Percentiles rank a stretch among this genome's conserved stretches.
These are phyloP conservation scores for Ennomos fuscantarius DNA, from an alignment of 2,888 invertebrate species.

Conservation along the genomic window DNA sequence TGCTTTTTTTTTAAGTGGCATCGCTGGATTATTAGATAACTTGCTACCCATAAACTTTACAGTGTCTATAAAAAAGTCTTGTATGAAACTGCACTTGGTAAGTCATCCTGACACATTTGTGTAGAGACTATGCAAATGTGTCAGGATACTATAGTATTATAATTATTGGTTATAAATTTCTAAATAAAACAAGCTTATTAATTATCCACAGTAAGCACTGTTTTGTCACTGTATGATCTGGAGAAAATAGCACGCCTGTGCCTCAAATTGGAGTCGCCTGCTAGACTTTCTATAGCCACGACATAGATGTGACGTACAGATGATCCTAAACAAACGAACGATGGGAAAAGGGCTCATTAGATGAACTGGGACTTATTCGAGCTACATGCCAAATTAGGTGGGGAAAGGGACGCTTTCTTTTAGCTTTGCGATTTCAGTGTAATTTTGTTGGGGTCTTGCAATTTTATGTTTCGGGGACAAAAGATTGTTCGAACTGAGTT, in stretches of 20 bases:
- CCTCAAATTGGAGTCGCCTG: slow-evolving; percentile 9
- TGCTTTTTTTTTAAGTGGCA: too few relatives aligned
- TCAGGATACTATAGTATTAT: too few relatives aligned
- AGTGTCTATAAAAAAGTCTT: too few relatives aligned
- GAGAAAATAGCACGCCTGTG: slow-evolving; percentile 1
- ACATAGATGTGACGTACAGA: slow-evolving; percentile 31
- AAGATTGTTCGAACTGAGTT: too few relatives aligned
- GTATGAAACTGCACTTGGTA: too few relatives aligned
- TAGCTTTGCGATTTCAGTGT: slow-evolving; percentile 5
- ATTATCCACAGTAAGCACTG: not conserved
- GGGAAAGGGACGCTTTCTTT: slow-evolving; percentile 19
- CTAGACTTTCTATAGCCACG: slow-evolving; percentile 21
- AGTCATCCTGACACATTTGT: too few relatives aligned
- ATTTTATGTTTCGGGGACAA: not conserved
- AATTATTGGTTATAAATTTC: too few relatives aligned
- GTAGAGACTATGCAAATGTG: too few relatives aligned
- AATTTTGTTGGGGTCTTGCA: slow-evolving; percentile 8
- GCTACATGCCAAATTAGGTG: slow-evolving; percentile 27
- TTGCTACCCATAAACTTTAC: too few relatives aligned
- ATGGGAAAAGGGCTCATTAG: slow-evolving; percentile 33
- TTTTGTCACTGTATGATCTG: slow-evolving; percentile 2
- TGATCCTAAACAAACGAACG: slow-evolving; percentile 30
- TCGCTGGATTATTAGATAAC: too few relatives aligned
- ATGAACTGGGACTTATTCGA: slow-evolving; percentile 26
- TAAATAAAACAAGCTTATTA: not conserved